phyloP scores from a whole-genome alignment of 30 jellyfish, hydroid and myxozoan species.

The Pseudorhiza aurosa region DNA sequence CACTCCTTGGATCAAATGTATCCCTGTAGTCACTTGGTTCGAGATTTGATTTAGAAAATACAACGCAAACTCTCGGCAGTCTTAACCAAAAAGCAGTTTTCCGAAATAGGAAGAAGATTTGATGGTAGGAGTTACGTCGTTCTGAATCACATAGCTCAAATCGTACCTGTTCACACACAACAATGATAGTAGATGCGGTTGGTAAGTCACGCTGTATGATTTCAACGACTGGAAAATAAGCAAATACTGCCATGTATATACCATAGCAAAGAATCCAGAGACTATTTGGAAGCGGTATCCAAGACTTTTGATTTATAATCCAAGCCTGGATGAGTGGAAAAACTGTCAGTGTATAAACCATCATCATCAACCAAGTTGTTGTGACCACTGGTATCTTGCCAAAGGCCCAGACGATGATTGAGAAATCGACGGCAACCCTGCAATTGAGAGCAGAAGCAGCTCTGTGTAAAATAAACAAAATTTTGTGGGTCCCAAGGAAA shows the following conservation, averaged over 20 bases:
- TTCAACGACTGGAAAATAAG: slow-evolving; percentile 74
- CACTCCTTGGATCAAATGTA: too few species aligned
- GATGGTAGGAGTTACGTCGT: too few species aligned
- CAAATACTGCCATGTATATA: slow-evolving; percentile 60
- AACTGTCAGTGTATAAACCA: slow-evolving; percentile 56
- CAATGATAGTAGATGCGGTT: slow-evolving; percentile 79
- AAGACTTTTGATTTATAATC: slow-evolving; percentile 56
- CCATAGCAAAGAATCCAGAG: slow-evolving; percentile 74
- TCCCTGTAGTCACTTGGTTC: too few species aligned
- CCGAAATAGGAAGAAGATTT: too few species aligned
- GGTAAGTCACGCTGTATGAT: slow-evolving; percentile 44
- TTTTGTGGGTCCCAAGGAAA: too few species aligned
- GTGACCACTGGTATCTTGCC: slow-evolving; percentile 69
- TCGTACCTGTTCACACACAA: slow-evolving; percentile 77
- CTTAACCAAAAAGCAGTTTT: too few species aligned
- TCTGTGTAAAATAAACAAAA: too few species aligned
- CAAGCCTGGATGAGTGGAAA: slow-evolving; percentile 72
- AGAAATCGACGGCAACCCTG: slow-evolving; percentile 68
- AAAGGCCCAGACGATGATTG: slow-evolving; percentile 81
- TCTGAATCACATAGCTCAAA: not conserved
- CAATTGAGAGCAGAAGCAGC: too few species aligned
- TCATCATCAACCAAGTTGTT: slow-evolving; percentile 75
- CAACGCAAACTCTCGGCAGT: too few species aligned
- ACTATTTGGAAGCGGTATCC: slow-evolving; percentile 66
- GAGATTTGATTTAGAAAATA: too few species aligned